A percentile compares a stretch with the other conserved stretches of the same genome.
phyloP scores from a whole-genome alignment of 2,113 vertebrate genomes.

The Eublepharis macularius region DNA sequence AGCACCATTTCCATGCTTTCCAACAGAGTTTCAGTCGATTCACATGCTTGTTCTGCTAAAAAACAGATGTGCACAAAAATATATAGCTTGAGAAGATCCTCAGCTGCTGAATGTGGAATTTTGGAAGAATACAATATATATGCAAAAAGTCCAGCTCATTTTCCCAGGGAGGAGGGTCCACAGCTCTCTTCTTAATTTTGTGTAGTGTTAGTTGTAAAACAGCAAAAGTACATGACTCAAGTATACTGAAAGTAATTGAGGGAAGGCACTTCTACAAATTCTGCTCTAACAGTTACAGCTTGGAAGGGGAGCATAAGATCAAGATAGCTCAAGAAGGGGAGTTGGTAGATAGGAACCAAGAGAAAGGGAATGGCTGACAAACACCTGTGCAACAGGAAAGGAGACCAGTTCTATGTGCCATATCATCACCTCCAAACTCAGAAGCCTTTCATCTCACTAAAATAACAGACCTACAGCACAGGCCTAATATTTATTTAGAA shows the following conservation, averaged over 20 bases:
- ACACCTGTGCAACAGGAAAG: neutral
- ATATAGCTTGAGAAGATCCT: too few species aligned
- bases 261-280: neutral
- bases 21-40: too few species aligned
- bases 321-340: neutral
- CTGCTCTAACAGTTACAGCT: neutral
- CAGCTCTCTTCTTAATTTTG: neutral
- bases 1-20: too few species aligned
- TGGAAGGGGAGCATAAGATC: neutral
- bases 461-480: too few species aligned
- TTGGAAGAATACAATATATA: too few species aligned
- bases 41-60: too few species aligned
- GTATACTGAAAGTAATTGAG: neutral
- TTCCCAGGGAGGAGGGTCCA: neutral
- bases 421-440: too few species aligned
- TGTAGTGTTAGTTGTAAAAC: too few species aligned
- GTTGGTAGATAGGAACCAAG: neutral
- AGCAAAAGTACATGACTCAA: neutral
- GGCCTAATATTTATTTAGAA: too few species aligned
- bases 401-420: neutral
- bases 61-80: too few species aligned
- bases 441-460: neutral
- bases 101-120: too few species aligned
- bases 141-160: too few species aligned
- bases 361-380: neutral